Base-by-base conservation (phyloP, 2,888 invertebrate species). In the Congeria kusceri region DNA sequence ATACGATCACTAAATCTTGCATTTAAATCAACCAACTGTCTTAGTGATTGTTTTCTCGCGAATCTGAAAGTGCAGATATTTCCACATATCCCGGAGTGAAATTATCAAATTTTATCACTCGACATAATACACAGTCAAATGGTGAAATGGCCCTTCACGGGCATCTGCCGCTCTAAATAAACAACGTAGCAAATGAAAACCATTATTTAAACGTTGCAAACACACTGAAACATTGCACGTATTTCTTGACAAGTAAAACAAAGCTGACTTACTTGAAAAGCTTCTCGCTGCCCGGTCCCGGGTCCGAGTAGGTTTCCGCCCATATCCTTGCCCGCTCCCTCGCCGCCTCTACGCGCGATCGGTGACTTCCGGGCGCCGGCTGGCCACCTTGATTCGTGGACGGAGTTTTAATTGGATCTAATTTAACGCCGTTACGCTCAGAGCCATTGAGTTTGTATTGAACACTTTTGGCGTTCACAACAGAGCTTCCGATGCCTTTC, bases 251-350 rank as follows among this genome's bases (percentile, higher is more conserved):
- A 53, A 53, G 25, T 13, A 53, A 20, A 9, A 49, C 49, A 49
- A 20, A 20, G 53, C 5, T 5, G 11, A 53, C 53, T 53, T 53
- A 53, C 53, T 53, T 53, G 11, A 53, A 1, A 1, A 53, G 20
- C 23, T 25, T 20, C 25, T 61, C 76, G 15, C 44, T 64, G 27
- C 3, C 53, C 3, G 73, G 66, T 53, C 80, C 80, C 3, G 80
- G 80, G 23, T 80, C 80, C n/a, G 80, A 80, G 20, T 57, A 39
- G 0, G 77, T 80, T 61, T 80, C 80, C n/a, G 77, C 53, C 80
- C 80, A 80, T 23, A 65, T 46, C 29, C 61, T 25, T n/a, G 78
- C 78, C 53, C 65, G 58, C 20, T 39, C 39, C 44, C 78, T 59
- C 11, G 73, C 69, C 11, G 65, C 73, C 29, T 64, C 53, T 1